Evolutionary conservation across 1,140 invertebrate species (phyloP).

Genomic region (Zaprionus camerounensis): DNA sequence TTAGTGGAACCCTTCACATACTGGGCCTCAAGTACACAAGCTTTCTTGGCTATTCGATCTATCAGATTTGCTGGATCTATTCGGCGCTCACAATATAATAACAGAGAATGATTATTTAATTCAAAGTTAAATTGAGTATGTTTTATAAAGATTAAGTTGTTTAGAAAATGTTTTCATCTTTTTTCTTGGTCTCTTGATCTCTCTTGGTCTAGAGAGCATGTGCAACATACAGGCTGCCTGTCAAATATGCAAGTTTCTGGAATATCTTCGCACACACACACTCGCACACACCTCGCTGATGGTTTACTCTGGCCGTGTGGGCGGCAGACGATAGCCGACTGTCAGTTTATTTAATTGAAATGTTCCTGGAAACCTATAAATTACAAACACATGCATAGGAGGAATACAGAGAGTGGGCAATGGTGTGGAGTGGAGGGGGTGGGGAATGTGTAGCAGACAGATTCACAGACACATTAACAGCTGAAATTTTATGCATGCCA

Average conservation of each 20-base stretch:
- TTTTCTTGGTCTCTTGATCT: neutral
- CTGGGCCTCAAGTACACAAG: neutral
- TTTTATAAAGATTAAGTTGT: neutral
- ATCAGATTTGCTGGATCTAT: neutral
- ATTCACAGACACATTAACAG: constrained; percentile 53
- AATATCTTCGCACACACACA: constrained; percentile 16
- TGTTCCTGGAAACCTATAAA: constrained; percentile 75
- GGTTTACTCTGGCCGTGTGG: constrained; percentile 30
- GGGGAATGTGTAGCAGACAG: neutral
- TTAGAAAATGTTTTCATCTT: too few species aligned
- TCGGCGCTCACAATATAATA: neutral
- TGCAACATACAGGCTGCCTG: constrained; percentile 38
- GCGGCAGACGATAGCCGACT: constrained; percentile 40
- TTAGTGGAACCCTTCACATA: neutral
- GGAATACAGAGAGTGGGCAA: constrained; percentile 7
- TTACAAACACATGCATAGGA: constrained; percentile 58
- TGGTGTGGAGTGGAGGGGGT: neutral
- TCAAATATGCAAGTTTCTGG: constrained; percentile 32
- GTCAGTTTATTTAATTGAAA: constrained; percentile 80
- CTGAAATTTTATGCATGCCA: constrained; percentile 60
- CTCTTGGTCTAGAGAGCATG: constrained; percentile 1
- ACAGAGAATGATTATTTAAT: too few species aligned
- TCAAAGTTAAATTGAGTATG: neutral
- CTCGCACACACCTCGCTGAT: constrained; percentile 7
- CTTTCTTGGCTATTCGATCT: neutral